Evolutionary conservation across 2,797 vertebrate species (phyloP).

Genomic region (Smutsia temminckii): DNA sequence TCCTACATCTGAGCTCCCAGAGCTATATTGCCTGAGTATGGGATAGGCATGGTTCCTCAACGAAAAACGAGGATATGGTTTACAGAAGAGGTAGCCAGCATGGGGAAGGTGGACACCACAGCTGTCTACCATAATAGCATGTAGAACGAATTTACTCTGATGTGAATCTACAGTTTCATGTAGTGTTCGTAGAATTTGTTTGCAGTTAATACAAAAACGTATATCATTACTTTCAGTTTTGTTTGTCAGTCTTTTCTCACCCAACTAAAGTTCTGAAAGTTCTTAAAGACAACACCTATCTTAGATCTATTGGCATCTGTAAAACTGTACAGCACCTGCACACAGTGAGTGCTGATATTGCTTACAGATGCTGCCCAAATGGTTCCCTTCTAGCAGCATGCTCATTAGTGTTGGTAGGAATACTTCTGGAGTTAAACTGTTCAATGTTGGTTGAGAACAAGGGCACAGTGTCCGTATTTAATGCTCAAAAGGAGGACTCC

Average conservation of each 20-base stretch:
- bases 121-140: neutral
- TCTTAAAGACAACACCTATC: neutral
- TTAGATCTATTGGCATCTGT: neutral
- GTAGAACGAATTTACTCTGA: neutral
- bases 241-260: neutral
- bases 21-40: neutral
- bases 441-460: neutral
- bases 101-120: neutral
- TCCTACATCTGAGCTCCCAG: neutral
- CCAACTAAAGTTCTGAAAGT: neutral
- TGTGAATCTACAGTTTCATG: neutral
- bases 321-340: neutral
- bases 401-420: neutral
- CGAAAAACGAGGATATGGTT: neutral
- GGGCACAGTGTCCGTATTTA: neutral
- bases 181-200: constrained; percentile 30
- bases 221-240: constrained; percentile 1
- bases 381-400: neutral
- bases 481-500: neutral
- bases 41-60: neutral
- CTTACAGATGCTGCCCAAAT: neutral
- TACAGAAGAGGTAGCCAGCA: neutral
- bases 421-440: neutral
- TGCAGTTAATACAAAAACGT: neutral
- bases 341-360: neutral